Evolutionary conservation across 2,113 vertebrate species (phyloP).

Genomic region (Pao palembangensis): DNA sequence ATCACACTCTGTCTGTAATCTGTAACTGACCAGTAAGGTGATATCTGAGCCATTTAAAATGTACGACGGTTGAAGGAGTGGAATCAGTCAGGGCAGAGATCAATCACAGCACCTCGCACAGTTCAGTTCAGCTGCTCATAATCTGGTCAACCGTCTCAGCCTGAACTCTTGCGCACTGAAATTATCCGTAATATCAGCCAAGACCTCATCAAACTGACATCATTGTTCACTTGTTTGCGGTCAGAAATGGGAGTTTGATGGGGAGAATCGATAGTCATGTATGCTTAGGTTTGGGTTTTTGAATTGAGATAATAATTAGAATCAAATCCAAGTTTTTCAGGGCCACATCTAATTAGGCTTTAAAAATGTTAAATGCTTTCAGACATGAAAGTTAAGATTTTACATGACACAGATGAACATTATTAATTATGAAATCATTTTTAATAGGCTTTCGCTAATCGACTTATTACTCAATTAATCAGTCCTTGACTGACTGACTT

Average conservation of each 20-base stretch:
- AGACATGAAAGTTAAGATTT: too few relatives aligned
- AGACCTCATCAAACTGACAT: slow-evolving; percentile 3
- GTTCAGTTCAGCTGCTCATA: slow-evolving; percentile 37
- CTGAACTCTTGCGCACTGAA: slow-evolving; percentile 1
- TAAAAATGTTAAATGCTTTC: too few relatives aligned
- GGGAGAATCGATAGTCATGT: too few relatives aligned
- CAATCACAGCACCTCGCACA: slow-evolving; percentile 39
- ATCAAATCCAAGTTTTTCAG: too few relatives aligned
- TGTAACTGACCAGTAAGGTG: slow-evolving; percentile 47
- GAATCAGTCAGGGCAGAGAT: slow-evolving; percentile 48
- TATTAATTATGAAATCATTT: too few relatives aligned
- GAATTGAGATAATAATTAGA: too few relatives aligned
- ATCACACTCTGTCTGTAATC: slow-evolving; percentile 38
- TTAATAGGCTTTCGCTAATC: too few relatives aligned
- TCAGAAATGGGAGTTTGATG: slow-evolving; percentile 2
- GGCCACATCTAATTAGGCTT: too few relatives aligned
- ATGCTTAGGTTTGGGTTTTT: too few relatives aligned
- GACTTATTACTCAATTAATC: too few relatives aligned
- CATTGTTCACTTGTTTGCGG: background rate
- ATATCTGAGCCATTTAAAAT: slow-evolving; percentile 58
- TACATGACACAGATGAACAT: too few relatives aligned
- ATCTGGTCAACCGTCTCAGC: slow-evolving; percentile 19
- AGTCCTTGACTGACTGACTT: too few relatives aligned
- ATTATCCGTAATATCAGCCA: slow-evolving; percentile 6
- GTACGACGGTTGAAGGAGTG: slow-evolving; percentile 34